phyloP scores from a whole-genome alignment of 1,140 invertebrate genomes.

The Bactericera cockerelli region DNA sequence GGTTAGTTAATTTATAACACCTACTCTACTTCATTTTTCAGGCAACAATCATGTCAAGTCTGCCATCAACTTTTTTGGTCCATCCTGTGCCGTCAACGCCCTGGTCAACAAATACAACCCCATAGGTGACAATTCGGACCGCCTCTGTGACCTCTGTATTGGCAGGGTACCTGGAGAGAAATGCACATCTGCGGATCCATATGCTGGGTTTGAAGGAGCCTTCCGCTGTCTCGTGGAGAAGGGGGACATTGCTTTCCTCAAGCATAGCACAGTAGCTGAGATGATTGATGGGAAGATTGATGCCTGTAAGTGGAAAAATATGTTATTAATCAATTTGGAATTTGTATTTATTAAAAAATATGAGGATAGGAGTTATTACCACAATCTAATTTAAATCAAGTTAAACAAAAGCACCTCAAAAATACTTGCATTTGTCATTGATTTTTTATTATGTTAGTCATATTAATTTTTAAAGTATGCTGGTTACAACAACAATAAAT shows the following conservation, averaged over 20 bases:
- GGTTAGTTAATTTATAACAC: too few species aligned
- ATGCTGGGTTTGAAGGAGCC: conserved; percentile 78
- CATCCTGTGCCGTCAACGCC: conserved; percentile 85
- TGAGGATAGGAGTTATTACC: too few species aligned
- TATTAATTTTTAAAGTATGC: too few species aligned
- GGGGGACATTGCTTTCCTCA: conserved; percentile 84
- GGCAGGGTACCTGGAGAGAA: conserved; percentile 56
- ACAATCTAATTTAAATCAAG: too few species aligned
- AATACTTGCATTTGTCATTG: too few species aligned
- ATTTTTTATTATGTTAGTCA: too few species aligned
- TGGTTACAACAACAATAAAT: too few species aligned
- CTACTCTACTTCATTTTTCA: background rate
- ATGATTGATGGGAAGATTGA: conserved; percentile 41
- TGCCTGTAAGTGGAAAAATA: conserved; percentile 33
- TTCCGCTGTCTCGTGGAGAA: conserved; percentile 70
- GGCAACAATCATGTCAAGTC: conserved; percentile 88
- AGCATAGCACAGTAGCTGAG: conserved; percentile 67
- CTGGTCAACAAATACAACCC: conserved; percentile 87
- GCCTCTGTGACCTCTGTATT: conserved; percentile 69
- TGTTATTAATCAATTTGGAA: background rate
- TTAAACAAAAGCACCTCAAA: too few species aligned
- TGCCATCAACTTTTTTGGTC: conserved; percentile 72
- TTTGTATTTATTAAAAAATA: background rate
- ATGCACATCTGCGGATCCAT: conserved; percentile 77
- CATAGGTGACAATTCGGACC: conserved; percentile 67